Evolutionary conservation across 2,797 vertebrate species (phyloP), one percentile per base, ranked within the genome.

Genomic region (Monodelphis domestica): DNA sequence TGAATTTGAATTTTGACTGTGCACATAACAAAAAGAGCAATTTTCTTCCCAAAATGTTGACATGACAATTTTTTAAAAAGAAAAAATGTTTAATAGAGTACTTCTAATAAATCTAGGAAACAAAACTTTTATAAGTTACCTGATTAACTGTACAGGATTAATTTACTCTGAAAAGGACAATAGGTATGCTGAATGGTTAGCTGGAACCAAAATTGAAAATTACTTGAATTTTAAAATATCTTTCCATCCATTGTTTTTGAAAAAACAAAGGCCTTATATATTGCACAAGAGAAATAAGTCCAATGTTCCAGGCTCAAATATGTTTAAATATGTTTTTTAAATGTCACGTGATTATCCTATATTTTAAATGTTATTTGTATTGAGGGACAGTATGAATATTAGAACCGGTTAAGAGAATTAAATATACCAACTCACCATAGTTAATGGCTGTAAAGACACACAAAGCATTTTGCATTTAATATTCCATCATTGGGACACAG

Each of bases 381-480:
- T 14, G 24, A 50, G 38, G 70, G 24, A 84, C 24, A 84, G 9
- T 50, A 50, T 50, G 52, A 63, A 96, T 30, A 0, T 78, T 78
- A 93, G 89, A 94, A 57, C 89, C 56, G 90, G 24, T 94, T 93
- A 91, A 89, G 95, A 90, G 51, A 53, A 89, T 94, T 52, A 54
- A 91, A 1, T 50, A 54, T 89, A 45, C 87, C 90, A 84, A 12
- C 30, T 15, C 17, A 50, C 2, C 10, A 24, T 55, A 54, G n/a
- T 78, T 38, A 93, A 1, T 3, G 11, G 1, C 17, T 2, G 52
- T 24, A 12, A 56, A 70, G 28, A 45, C 5, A 33, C 50, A 84
- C 10, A 26, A 87, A 90, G 88, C 51, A 33, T 57, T 90, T 11
- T 53, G 51, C 56, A 50, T 9, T 88, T 70, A 54, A 55, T 95